phyloP scores from a whole-genome alignment of 2,888 invertebrate species.

The Drosophila acutilabella region DNA sequence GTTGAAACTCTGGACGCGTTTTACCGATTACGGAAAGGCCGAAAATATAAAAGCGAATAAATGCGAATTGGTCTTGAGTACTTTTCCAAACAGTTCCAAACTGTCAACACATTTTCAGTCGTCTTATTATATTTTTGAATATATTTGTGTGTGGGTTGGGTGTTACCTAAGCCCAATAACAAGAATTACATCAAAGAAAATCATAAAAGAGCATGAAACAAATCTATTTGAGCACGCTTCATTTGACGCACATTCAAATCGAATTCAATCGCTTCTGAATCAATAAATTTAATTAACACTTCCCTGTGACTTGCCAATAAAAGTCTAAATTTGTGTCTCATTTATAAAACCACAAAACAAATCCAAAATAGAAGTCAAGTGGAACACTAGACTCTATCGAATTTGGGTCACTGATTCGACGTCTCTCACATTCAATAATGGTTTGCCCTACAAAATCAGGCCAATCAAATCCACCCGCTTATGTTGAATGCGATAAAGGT shows the following conservation, averaged over 20 bases:
- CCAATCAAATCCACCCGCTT: conserved; percentile 43
- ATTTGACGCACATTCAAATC: conserved; percentile 61
- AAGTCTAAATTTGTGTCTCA: conserved; percentile 47
- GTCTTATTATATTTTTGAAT: conserved; percentile 6
- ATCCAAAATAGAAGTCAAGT: conserved; percentile 40
- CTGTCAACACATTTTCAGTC: conserved; percentile 71
- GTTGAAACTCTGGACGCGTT: conserved; percentile 58
- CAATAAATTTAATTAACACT: conserved; percentile 76
- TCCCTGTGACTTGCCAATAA: conserved; percentile 50
- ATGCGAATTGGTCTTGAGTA: conserved; percentile 20
- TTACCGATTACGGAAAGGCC: conserved; percentile 47
- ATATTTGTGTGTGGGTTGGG: conserved; percentile 8
- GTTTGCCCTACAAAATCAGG: conserved; percentile 37
- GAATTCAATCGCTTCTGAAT: conserved; percentile 38
- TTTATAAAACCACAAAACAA: conserved; percentile 16
- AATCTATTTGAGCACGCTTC: conserved; percentile 69
- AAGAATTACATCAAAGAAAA: neutral
- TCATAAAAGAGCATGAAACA: conserved; percentile 48
- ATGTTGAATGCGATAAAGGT: conserved; percentile 57
- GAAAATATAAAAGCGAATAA: conserved; percentile 10
- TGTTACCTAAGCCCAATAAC: conserved; percentile 23
- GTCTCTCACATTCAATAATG: conserved; percentile 16
- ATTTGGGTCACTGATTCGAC: conserved; percentile 61
- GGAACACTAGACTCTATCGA: conserved; percentile 52
- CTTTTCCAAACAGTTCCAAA: conserved; percentile 30